phyloP scores from a whole-genome alignment of 2,113 vertebrate genomes.

The Puma concolor region DNA sequence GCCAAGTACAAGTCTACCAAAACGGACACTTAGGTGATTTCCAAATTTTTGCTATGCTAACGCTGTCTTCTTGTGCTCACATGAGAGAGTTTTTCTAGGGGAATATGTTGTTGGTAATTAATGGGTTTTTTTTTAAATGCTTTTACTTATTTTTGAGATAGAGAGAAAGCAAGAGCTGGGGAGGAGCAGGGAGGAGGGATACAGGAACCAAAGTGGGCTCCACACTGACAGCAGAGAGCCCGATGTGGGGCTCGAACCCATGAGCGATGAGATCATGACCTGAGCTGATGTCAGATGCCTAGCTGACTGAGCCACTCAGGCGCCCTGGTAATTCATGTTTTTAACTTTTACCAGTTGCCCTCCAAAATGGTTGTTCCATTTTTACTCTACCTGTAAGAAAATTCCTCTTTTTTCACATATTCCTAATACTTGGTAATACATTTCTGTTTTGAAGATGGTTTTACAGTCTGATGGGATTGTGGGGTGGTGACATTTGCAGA shows the following conservation, averaged over 20 bases:
- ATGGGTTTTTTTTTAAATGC: background rate
- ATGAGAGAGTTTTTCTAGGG: background rate
- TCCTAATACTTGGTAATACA: background rate
- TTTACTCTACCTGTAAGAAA: background rate
- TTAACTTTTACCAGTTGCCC: background rate
- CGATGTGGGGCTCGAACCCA: too few species aligned
- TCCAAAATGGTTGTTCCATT: background rate
- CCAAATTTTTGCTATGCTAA: background rate
- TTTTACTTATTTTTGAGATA: too few species aligned
- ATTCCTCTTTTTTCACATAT: background rate
- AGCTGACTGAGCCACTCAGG: too few species aligned
- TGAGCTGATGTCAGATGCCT: too few species aligned
- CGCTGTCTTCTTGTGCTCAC: background rate
- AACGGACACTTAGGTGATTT: background rate
- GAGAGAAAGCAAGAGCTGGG: too few species aligned
- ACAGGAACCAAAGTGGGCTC: too few species aligned
- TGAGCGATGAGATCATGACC: too few species aligned
- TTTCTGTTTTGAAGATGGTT: background rate
- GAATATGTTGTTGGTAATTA: background rate
- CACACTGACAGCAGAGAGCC: too few species aligned
- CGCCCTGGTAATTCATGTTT: background rate
- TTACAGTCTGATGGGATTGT: background rate
- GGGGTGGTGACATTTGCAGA: background rate
- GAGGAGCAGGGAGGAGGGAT: too few species aligned
- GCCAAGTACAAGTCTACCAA: background rate